Base-by-base conservation (phyloP, 1,140 invertebrate genomes). In the Neodiprion pinetum region DNA sequence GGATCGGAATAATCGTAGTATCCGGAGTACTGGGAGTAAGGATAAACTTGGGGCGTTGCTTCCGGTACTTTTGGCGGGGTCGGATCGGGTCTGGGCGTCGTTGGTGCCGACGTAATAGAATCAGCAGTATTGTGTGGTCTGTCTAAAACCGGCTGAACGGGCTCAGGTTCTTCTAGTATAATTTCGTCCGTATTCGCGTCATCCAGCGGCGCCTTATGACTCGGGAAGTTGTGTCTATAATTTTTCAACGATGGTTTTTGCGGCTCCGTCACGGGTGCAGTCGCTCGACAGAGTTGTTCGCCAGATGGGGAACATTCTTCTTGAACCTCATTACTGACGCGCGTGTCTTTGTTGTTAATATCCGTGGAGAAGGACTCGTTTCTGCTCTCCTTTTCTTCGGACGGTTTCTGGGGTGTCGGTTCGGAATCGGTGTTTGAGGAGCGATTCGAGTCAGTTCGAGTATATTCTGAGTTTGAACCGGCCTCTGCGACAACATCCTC, bases 1-100 rank as follows among this genome's bases (percentile, higher is more conserved):
- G 88, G 86, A 77, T 88, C 88, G 0, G 72, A 77, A 66, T 89
- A 88, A 72, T 89, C 88, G 61, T 87, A 89, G 72, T 89, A 89
- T 72, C 87, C 84, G 9, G 87, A 86, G 75, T 86, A 88, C 8
- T 88, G 87, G 17, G 86, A 82, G 67, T 88, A 88, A 12, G 86
- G 85, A 78, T 88, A 88, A 8, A 79, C 84, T 71, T 88, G 86
- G 0, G 85, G 81, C 48, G 87, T 68, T 7, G 77, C 48, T 9
- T 81, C 80, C 17, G 49, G 11, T 14, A 48, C 75, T 67, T 82
- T 82, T 14, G 76, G 73, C 67, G 81, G 75, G 14, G 78, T 75
- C 1, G 75, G 72, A 67, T 74, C 80, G 3, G 81, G 79, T 53
- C 70, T 79, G 77, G 71, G 76, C 79, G 48, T 77, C 67, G 61